Base-by-base conservation (phyloP, 2,888 invertebrate genomes). In the Neuroscelio doddi region DNA sequence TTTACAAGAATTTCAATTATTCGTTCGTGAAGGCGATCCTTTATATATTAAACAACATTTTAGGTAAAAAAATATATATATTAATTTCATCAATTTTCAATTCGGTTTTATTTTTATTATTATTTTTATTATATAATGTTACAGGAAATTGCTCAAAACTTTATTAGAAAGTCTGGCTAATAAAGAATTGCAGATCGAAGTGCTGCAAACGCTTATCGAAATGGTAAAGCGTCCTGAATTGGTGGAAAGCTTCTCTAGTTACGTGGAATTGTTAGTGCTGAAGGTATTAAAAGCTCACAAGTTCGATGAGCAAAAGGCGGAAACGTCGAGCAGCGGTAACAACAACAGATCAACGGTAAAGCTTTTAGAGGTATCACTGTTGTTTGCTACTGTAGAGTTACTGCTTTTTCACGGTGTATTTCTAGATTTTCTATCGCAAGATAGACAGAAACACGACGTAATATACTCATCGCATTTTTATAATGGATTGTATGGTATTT, bases 211-310 rank as follows among this genome's bases (percentile, higher is more conserved):
- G 14, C 87, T 97, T 36, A 89, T 93, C 64, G 96, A 96, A 86
- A 91, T 98, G 80, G 89, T 97, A 74, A 90, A 93, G 67, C 90
- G 93, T 51, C 88, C 90, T 29, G 90, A 91, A 80, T 89, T 95
- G 74, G 87, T 93, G 36, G 88, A 91, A 59, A 90, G 91, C 72
- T 97, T 97, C 90, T 89, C 91, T 69, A 92, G 92, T 77, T 98
- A 94, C 86, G 92, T 95, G 53, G 98, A 98, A 87, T 88, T 98
- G 52, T 92, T 97, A 30, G 90, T 96, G 52, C 87, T 98, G 46
- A 93, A 94, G 85, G 93, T 98, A 9, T 90, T 98, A 72, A 91
- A 94, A 80, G 93, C 94, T 51, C 95, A 97, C 86, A 93, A 87
- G 73, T 76, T 77, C 30, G 82, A 84, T 55, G 83, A 83, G 21